phyloP scores from a whole-genome alignment of 2,888 invertebrate species.

The Hesperia comma region DNA sequence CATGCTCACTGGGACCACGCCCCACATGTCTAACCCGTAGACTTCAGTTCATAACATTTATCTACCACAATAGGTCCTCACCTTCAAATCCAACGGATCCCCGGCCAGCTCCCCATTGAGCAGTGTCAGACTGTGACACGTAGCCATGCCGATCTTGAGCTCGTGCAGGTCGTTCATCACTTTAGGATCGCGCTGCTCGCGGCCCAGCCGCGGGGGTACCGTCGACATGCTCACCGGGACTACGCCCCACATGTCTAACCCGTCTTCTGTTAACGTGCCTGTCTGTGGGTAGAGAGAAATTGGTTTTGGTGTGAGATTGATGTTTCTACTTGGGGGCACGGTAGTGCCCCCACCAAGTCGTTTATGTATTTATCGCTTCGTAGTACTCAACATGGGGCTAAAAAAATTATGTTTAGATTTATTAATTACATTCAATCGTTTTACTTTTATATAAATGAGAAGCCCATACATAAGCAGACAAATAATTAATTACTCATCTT shows the following conservation, averaged over 20 bases:
- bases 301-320: neutral
- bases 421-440: no score
- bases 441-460: no score
- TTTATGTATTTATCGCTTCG: no score
- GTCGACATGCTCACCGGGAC: slow-evolving; percentile 83
- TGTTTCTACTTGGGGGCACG: no score
- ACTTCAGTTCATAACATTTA: no score
- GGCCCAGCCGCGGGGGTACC: slow-evolving; percentile 57
- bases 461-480: no score
- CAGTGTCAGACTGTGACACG: slow-evolving; percentile 96
- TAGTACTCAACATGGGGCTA: no score
- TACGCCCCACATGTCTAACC: slow-evolving; percentile 97
- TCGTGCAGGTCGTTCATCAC: slow-evolving; percentile 81
- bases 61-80: no score
- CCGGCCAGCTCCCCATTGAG: slow-evolving; percentile 94
- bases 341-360: no score
- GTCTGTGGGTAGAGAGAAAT: slow-evolving; percentile 86
- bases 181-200: slow-evolving; percentile 77
- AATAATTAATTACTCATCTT: no score
- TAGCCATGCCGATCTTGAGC: slow-evolving; percentile 91
- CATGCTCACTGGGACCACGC: slow-evolving; percentile 87
- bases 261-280: slow-evolving; percentile 98
- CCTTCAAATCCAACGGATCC: slow-evolving; percentile 97
- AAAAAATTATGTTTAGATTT: no score
- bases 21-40: slow-evolving; percentile 98